These are phyloP conservation scores for Pangasius macronema DNA, from an alignment of 2,797 vertebrate species.

Conservation along the genomic window DNA sequence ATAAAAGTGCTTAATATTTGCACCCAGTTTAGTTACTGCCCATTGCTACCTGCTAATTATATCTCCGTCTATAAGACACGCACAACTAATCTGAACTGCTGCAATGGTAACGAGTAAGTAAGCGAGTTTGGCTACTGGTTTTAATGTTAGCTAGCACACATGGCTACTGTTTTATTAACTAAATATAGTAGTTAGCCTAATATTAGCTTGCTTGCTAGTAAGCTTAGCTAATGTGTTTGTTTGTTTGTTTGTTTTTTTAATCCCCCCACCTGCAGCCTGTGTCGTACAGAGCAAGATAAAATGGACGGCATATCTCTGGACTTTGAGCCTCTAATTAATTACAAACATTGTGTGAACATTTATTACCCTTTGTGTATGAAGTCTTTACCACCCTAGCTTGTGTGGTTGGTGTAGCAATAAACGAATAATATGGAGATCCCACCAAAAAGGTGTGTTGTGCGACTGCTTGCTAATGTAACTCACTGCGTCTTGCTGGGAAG, in stretches of 20 bases:
- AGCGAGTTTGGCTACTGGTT: not conserved
- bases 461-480: not conserved
- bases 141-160: not conserved
- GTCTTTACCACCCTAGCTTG: not conserved
- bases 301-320: not conserved
- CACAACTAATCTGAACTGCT: not conserved
- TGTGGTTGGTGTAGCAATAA: not conserved
- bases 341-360: not conserved
- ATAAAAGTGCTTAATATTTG: not conserved
- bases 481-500: too few relatives aligned
- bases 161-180: not conserved
- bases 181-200: not conserved
- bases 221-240: not conserved
- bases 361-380: not conserved
- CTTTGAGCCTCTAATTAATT: not conserved
- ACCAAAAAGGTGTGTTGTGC: not conserved
- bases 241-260: too few relatives aligned
- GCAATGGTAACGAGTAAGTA: not conserved
- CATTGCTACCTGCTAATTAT: not conserved
- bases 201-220: not conserved
- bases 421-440: not conserved
- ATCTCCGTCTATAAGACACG: not conserved
- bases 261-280: not conserved
- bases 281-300: not conserved
- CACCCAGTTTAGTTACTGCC: not conserved